Conservation (phyloP, 1,140 invertebrate species). For the Drosophila fuyamai region DNA sequence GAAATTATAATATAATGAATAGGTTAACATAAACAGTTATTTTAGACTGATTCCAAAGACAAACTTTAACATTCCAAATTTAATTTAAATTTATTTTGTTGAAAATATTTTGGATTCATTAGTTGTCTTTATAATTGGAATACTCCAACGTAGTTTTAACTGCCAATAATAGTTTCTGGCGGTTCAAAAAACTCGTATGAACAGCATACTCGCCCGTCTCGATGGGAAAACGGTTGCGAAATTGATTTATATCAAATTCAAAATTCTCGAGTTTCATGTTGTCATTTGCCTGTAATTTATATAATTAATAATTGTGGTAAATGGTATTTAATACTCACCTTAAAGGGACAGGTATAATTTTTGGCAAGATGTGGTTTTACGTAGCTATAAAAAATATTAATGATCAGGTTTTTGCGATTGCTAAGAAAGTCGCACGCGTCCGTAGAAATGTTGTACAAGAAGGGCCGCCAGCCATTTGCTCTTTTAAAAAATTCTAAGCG, state of each 20-base stretch:
- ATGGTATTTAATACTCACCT: neutral
- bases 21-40: too few relatives aligned
- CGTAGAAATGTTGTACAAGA: slow-evolving; percentile 9
- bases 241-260: slow-evolving; percentile 5
- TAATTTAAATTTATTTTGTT: too few relatives aligned
- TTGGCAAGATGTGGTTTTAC: neutral
- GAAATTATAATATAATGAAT: too few relatives aligned
- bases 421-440: slow-evolving; percentile 1
- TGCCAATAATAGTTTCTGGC: neutral
- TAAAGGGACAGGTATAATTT: neutral
- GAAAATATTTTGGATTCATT: neutral
- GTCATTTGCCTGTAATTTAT: neutral
- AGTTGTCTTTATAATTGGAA: neutral
- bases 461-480: slow-evolving; percentile 9
- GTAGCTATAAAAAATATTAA: neutral
- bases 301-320: too few relatives aligned
- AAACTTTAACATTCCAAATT: too few relatives aligned
- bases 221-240: slow-evolving; percentile 21
- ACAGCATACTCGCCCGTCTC: slow-evolving; percentile 25
- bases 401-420: neutral
- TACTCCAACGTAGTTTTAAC: neutral
- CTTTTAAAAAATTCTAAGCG: slow-evolving; percentile 16
- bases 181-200: slow-evolving; percentile 9
- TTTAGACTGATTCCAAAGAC: too few relatives aligned
- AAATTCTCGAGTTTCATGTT: neutral